Evolutionary conservation across 1,140 invertebrate species (phyloP), one percentile per base, ranked within the genome.

Genomic region (Diabrotica undecimpunctata): DNA sequence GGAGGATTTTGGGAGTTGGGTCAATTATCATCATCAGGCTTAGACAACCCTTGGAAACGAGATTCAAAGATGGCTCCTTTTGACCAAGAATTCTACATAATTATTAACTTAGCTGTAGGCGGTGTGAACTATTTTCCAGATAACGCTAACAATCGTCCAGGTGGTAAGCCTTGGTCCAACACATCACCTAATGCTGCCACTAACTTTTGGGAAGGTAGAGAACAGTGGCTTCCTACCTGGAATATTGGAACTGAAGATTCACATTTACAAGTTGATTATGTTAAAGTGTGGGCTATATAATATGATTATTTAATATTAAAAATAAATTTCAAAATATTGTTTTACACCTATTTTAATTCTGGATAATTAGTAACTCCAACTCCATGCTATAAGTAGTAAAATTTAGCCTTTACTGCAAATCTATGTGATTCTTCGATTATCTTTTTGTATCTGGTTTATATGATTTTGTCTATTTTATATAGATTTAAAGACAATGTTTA

Each of bases 11-110:
- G 71, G 69, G 66, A 72, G 60, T 54, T 67, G 5, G 71, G 71
- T 12, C 46, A 61, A 25, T 67, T 71, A 11, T 60, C 35, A 0
- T 9, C 11, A 4, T 53, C 56, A 8, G 54, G 58, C 9, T 9
- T 65, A 7, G 64, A 70, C 8, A 77, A 79, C 71, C 73, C 73
- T 10, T 84, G 83, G 83, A 58, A 69, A 13, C 54, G 65, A n/a
- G 76, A 75, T 6, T 65, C 66, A 0, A 77, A 77, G 64, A 81
- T 83, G 77, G 83, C 85, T 38, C 85, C 85, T 5, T 86, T 86
- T 67, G 83, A 86, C 73, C 76, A 81, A 70, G 67, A 88, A 83
- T 89, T 89, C 75, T 87, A 87, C 69, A 67, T 90, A 10, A 84
- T 89, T 53, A 77, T 89, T 11, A 88, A 89, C 74, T 54, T 74